phyloP scores from a whole-genome alignment of 1,140 invertebrate species.

The Macrosteles quadrilineatus region DNA sequence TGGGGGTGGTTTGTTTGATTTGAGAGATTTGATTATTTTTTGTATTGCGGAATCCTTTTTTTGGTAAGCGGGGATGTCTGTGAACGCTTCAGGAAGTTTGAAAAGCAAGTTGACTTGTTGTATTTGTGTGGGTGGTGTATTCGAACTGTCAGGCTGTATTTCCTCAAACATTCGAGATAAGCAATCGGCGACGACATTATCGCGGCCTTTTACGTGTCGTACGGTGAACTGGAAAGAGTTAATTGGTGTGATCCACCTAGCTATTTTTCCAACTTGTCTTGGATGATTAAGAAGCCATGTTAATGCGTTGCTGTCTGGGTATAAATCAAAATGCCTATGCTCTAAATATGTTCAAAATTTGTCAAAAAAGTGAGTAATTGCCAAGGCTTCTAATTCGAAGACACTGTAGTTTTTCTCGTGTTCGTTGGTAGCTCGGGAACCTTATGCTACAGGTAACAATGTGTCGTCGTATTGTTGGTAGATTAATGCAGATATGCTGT shows the following conservation, averaged over 20 bases:
- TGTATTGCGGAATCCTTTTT: background rate
- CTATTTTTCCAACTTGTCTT: constrained; percentile 5
- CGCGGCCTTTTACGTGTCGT: background rate
- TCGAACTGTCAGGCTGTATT: background rate
- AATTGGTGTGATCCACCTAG: background rate
- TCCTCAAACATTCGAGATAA: constrained; percentile 9
- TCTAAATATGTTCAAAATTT: background rate
- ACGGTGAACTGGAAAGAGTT: constrained; percentile 3
- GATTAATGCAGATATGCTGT: background rate
- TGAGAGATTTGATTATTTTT: background rate
- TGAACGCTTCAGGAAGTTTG: background rate
- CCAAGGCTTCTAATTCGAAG: background rate
- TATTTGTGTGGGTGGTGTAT: background rate
- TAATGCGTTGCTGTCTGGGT: background rate
- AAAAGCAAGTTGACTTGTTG: background rate
- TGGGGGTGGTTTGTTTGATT: background rate
- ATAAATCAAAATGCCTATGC: constrained; percentile 4
- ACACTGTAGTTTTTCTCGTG: background rate
- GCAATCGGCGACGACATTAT: constrained; percentile 22
- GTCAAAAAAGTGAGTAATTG: background rate
- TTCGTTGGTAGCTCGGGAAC: background rate
- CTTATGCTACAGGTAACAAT: constrained; percentile 7
- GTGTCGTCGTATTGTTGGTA: background rate
- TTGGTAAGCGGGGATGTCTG: background rate
- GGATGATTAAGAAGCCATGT: constrained; percentile 1